Evolutionary conservation across 2,797 vertebrate species (phyloP), one percentile per base, ranked within the genome.

Genomic region (Crypturellus tataupa): DNA sequence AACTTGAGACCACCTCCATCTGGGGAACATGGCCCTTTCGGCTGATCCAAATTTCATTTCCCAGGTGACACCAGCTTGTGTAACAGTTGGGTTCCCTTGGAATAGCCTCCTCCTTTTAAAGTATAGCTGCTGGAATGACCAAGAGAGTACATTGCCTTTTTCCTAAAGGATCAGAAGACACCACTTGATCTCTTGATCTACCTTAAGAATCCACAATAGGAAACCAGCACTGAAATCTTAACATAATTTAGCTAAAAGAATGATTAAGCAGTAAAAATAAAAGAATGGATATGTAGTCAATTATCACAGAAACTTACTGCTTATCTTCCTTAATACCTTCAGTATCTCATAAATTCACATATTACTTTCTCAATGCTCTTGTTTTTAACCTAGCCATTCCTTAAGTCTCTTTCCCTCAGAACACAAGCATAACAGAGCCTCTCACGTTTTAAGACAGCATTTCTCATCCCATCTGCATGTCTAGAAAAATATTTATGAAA

Each of bases 391-490:
- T 42, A 31, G n/a, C 21, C 0, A 0, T 67, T 89, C 56, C 44
- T 90, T 64, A 33, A 60, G 31, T 44, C 27, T 85, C 47, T 39
- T 53, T 53, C 47, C 42, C 84, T 64, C 86, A 68, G 82, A 85
- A 71, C 55, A 86, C 18, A 90, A 65, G 59, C n/a, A 44, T 1
- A 10, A 39, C 1, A 51, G 29, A 85, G 72, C 59, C 16, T 14
- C 47, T 21, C 25, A 73, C 37, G 46, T 82, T 73, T 87, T 49
- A 56, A 59, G 44, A 96, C 77, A 73, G 53, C 31, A 94, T 68
- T 96, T 93, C 71, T 73, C 90, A 82, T 71, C 51, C 89, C 56
- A 60, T 92, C 92, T 96, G 77, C 56, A n/a, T 23, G 56, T 59
- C 2, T 58, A 85, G 73, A 90, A 67, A 40, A 9, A 56, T 0